Conservation (phyloP, 2,888 invertebrate genomes). For the Torymus texanus region DNA sequence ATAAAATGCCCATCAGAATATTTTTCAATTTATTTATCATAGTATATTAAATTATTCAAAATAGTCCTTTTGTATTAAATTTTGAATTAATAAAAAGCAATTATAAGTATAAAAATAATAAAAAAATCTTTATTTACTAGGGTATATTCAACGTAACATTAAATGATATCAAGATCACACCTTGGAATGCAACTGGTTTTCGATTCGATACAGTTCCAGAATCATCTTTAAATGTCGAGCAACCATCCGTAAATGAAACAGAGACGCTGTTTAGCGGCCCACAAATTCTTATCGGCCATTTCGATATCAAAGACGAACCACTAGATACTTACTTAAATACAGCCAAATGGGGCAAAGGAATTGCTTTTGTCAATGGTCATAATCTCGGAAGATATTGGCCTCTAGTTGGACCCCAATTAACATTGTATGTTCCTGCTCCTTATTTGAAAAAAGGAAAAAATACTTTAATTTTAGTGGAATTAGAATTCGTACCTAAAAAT, state of each 20-base stretch:
- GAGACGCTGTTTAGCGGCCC: constrained; percentile 64
- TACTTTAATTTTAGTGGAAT: constrained; percentile 79
- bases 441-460: constrained; percentile 81
- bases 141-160: constrained; percentile 60
- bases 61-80: neutral
- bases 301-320: constrained; percentile 74
- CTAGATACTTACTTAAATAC: constrained; percentile 87
- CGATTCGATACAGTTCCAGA: constrained; percentile 46
- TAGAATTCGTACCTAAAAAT: constrained; percentile 75
- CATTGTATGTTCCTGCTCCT: constrained; percentile 88
- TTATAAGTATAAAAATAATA: neutral
- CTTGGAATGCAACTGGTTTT: constrained; percentile 63
- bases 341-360: constrained; percentile 90
- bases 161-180: constrained; percentile 43
- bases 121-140: constrained; percentile 47
- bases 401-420: constrained; percentile 86
- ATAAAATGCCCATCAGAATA: too few species aligned
- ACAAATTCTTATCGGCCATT: constrained; percentile 66
- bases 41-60: neutral
- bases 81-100: too few species aligned
- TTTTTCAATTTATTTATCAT: neutral
- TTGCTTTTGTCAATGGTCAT: constrained; percentile 89
- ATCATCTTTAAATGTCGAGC: neutral
- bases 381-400: constrained; percentile 91
- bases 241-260: constrained; percentile 11